Evolutionary conservation across 2,888 invertebrate genomes (phyloP), one percentile per base, ranked within the genome.

Genomic region (Drosophila kokeensis): DNA sequence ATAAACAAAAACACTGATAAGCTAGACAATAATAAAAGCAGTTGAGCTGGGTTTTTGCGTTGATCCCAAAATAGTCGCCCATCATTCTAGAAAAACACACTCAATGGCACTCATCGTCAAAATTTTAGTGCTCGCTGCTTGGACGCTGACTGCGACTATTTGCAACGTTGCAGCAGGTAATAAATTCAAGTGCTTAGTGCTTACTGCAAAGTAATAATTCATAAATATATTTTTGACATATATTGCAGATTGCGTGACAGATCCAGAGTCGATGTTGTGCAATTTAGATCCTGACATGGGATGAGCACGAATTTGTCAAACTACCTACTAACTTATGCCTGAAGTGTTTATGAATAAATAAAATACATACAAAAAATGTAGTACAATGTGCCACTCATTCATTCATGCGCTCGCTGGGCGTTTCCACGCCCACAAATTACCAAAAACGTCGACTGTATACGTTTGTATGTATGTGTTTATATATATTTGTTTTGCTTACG

Each of bases 231-330:
- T 45, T 38, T 48, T 32, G 1, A 61, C 50, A 21, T 42, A n/a
- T 66, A 58, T 42, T 68, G 52, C 45, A 86, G 79, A 86, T 70
- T 84, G 89, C 54, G 30, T 78, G 24, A 88, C 82, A 50, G 89
- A 86, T 70, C 88, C 86, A 15, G 71, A 78, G 53, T 61, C 87
- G 34, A 85, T 74, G 82, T 54, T 83, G 29, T 83, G 83, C 69
- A 50, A 63, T 30, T 57, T 69, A 49, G 59, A 69, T 49, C 69
- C 63, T 1, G 57, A 81, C 45, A 58, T 48, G 11, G 76, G 69
- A 24, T 62, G 18, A 69, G 36, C 10, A 8, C 10, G 49, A 68
- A 59, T 30, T 64, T 62, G 49, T 72, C 65, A 59, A 57, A 65
- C 38, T 65, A 63, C 18, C 38, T 15, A 53, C 8, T 24, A 57